These are phyloP conservation scores for Oreochromis grahami DNA, from an alignment of 2,797 vertebrate genomes.

Conservation along the genomic window DNA sequence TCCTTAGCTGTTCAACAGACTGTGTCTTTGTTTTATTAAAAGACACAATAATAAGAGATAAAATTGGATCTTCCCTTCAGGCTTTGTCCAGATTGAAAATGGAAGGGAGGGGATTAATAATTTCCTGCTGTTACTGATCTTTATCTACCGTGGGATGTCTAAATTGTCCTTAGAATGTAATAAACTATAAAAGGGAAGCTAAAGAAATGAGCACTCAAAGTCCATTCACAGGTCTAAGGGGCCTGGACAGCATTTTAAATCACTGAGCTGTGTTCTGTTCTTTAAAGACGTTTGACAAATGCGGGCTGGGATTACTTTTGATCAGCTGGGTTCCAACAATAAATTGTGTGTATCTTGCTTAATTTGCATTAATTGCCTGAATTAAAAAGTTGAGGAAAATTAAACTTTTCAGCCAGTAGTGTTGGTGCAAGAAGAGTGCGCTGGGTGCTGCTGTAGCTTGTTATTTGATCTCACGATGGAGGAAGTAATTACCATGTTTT, in stretches of 20 bases:
- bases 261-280: constrained; percentile 21
- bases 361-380: background rate
- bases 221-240: constrained; percentile 31
- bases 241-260: constrained; percentile 24
- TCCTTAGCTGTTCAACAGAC: background rate
- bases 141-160: constrained; percentile 26
- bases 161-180: constrained; percentile 19
- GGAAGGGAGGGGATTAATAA: constrained; percentile 29
- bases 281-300: background rate
- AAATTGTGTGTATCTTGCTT: background rate
- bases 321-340: background rate
- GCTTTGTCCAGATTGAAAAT: constrained; percentile 19
- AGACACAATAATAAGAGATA: constrained; percentile 17
- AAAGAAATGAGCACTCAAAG: background rate
- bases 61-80: background rate
- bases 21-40: background rate
- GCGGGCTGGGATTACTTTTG: background rate
- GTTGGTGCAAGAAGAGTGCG: background rate
- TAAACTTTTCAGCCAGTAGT: background rate
- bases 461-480: background rate
- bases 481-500: background rate
- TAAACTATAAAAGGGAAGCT: constrained; percentile 39
- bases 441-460: background rate
- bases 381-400: background rate
- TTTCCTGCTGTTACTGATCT: constrained; percentile 49